Conservation (phyloP, 2,888 invertebrate species). For the Andricus quercusramuli region DNA sequence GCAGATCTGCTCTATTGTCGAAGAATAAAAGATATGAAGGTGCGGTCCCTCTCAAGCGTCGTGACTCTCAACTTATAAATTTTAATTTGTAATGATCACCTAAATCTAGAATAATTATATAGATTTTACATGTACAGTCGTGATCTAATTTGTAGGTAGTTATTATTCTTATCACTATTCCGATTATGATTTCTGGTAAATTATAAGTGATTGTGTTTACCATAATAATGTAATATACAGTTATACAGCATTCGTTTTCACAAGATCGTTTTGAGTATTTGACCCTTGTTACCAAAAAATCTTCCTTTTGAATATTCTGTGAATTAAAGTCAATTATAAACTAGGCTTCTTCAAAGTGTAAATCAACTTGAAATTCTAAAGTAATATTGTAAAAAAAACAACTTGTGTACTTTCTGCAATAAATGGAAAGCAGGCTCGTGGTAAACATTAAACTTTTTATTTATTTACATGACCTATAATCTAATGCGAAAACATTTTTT, state of each 20-base stretch:
- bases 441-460: constrained; percentile 3
- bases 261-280: constrained; percentile 4
- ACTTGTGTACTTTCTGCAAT: background rate
- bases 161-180: constrained; percentile 64
- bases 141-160: constrained; percentile 70
- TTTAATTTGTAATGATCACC: constrained; percentile 67
- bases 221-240: constrained; percentile 75
- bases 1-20: constrained; percentile 46
- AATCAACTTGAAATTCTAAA: background rate
- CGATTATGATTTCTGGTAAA: constrained; percentile 54
- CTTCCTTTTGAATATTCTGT: constrained; percentile 29
- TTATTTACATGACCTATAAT: constrained; percentile 1
- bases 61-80: constrained; percentile 65
- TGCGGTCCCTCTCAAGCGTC: constrained; percentile 59
- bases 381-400: background rate
- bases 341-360: background rate
- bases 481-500: background rate
- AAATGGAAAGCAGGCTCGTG: background rate
- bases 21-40: constrained; percentile 47
- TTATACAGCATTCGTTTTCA: constrained; percentile 62
- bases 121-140: constrained; percentile 73
- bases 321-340: background rate
- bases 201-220: constrained; percentile 73
- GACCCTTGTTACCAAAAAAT: constrained; percentile 47
- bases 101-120: constrained; percentile 65